phyloP scores from a whole-genome alignment of 2,888 invertebrate genomes.

The Eilema sororculum region DNA sequence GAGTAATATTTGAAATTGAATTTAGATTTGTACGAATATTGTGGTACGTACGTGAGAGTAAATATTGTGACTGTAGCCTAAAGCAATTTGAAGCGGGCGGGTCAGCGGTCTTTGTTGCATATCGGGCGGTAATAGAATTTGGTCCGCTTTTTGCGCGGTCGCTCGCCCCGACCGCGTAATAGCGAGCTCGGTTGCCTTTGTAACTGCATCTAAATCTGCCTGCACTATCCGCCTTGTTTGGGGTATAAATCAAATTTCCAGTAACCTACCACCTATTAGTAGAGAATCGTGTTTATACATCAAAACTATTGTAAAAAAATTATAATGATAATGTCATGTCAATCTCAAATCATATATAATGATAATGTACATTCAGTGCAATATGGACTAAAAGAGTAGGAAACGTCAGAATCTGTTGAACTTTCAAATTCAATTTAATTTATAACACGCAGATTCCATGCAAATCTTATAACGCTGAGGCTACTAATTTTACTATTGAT shows the following conservation, averaged over 20 bases:
- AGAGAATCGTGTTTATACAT: neutral
- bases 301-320: neutral
- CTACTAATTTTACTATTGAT: too few relatives aligned
- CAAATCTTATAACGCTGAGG: too few relatives aligned
- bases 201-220: slow-evolving; percentile 84
- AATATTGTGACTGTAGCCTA: slow-evolving; percentile 83
- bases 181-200: slow-evolving; percentile 81
- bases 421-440: neutral
- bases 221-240: slow-evolving; percentile 66
- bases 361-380: neutral
- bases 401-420: neutral
- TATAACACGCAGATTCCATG: too few relatives aligned
- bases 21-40: slow-evolving; percentile 74
- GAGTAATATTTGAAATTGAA: slow-evolving; percentile 65
- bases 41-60: slow-evolving; percentile 72
- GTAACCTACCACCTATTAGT: slow-evolving; percentile 34
- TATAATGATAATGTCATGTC: too few relatives aligned
- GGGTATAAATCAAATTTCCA: slow-evolving; percentile 66
- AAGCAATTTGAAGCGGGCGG: slow-evolving; percentile 84
- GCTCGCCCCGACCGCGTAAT: slow-evolving; percentile 76
- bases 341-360: too few relatives aligned
- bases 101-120: slow-evolving; percentile 85
- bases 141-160: slow-evolving; percentile 84
- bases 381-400: neutral
- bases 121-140: slow-evolving; percentile 86